Percentiles rank a stretch among this genome's conserved stretches.
Evolutionary conservation across 2,888 invertebrate genomes (phyloP).

Genomic region (Calameuta filiformis): DNA sequence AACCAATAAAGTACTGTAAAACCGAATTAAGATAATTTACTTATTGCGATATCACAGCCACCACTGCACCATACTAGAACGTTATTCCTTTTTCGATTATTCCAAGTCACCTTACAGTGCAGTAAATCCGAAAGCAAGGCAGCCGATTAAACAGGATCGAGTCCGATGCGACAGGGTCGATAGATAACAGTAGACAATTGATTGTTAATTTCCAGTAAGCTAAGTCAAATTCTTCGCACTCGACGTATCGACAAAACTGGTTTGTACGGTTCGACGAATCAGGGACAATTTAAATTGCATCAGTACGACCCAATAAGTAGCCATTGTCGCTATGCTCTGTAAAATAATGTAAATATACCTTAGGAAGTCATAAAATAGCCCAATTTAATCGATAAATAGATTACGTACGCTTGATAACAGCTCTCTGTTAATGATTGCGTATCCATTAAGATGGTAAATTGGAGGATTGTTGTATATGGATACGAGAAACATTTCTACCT

Average conservation of each 20-base stretch:
- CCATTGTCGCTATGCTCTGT: constrained; percentile 78
- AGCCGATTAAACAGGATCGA: not conserved
- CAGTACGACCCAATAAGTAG: constrained; percentile 78
- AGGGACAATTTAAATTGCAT: constrained; percentile 79
- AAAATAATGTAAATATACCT: constrained; percentile 38
- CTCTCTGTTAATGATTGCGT: constrained; percentile 78
- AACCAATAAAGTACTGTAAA: not conserved
- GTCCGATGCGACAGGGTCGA: not conserved
- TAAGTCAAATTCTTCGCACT: not conserved
- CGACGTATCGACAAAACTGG: not conserved
- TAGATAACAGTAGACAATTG: not conserved
- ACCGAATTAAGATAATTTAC: not conserved
- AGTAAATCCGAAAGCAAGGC: not conserved
- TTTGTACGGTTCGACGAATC: constrained; percentile 55
- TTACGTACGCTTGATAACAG: constrained; percentile 75
- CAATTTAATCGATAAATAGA: not conserved
- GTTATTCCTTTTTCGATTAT: not conserved
- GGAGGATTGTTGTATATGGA: constrained; percentile 82
- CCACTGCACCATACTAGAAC: not conserved
- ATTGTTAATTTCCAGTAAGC: not conserved
- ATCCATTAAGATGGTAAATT: constrained; percentile 81
- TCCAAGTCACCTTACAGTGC: not conserved
- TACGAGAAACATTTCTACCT: constrained; percentile 75
- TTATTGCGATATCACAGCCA: not conserved
- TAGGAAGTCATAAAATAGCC: not conserved